phyloP scores from a whole-genome alignment of 2,888 invertebrate species.

The Linnaemya tessellans region DNA sequence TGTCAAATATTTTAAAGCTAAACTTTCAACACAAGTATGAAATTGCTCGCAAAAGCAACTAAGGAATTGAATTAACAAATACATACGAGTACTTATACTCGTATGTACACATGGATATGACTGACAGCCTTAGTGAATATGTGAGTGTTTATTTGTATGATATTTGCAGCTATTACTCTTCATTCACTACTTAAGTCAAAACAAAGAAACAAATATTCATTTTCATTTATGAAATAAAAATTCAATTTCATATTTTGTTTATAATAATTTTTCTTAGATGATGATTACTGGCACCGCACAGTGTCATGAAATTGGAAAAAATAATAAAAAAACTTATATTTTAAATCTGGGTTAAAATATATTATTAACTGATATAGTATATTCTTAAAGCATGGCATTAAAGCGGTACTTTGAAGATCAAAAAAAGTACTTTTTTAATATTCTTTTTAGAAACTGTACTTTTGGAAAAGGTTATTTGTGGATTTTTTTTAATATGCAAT shows the following conservation, averaged over 20 bases:
- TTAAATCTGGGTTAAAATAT: no score
- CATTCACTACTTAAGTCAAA: conserved; percentile 19
- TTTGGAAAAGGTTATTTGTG: no score
- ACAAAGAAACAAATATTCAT: not conserved
- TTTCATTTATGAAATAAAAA: conserved; percentile 18
- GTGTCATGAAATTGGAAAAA: no score
- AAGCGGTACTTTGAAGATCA: no score
- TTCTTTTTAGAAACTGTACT: no score
- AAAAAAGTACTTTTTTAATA: no score
- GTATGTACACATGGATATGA: not conserved
- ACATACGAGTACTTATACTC: not conserved
- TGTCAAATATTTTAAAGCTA: conserved; percentile 66
- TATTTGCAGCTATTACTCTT: conserved; percentile 30
- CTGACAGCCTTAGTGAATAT: not conserved
- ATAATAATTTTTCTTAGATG: conserved; percentile 3
- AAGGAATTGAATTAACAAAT: not conserved
- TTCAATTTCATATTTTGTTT: conserved; percentile 3
- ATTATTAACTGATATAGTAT: no score
- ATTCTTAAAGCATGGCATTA: no score
- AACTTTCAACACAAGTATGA: conserved; percentile 54
- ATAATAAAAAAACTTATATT: no score
- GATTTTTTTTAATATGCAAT: no score
- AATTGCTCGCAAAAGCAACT: conserved; percentile 27
- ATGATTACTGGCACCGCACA: not conserved
- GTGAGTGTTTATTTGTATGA: not conserved